phyloP scores from a whole-genome alignment of 2,888 invertebrate genomes.

The Hypsopygia costalis region DNA sequence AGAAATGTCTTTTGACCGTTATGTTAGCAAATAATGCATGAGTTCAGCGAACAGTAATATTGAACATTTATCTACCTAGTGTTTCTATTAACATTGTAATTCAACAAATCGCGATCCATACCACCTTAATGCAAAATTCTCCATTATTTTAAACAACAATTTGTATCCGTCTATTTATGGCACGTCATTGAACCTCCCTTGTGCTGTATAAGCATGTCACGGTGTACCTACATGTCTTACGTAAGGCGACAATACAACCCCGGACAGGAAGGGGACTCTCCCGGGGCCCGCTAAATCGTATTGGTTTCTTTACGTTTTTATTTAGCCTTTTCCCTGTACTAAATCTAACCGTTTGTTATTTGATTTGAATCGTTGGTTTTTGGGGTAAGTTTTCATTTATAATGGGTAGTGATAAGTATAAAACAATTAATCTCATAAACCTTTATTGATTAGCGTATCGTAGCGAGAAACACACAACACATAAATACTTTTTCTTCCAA shows the following conservation, averaged over 20 bases:
- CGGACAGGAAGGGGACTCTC: slow-evolving; percentile 40
- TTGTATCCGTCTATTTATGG: slow-evolving; percentile 23
- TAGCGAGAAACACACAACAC: too few species aligned
- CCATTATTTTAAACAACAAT: slow-evolving; percentile 5
- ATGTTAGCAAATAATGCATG: too few species aligned
- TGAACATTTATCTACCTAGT: too few species aligned
- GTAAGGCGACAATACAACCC: slow-evolving; percentile 56
- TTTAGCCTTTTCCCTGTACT: slow-evolving; percentile 26
- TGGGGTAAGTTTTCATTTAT: slow-evolving; percentile 3
- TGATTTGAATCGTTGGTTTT: slow-evolving; percentile 24
- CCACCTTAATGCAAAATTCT: too few species aligned
- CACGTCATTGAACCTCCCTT: slow-evolving; percentile 8
- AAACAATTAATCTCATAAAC: too few species aligned
- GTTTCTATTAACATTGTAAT: too few species aligned
- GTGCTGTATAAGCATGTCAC: slow-evolving; percentile 6
- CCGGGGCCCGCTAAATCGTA: slow-evolving; percentile 63
- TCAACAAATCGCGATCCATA: too few species aligned
- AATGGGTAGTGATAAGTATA: too few species aligned
- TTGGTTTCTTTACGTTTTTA: slow-evolving; percentile 56
- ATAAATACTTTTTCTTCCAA: too few species aligned
- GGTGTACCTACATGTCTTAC: slow-evolving; percentile 20
- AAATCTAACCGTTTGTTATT: slow-evolving; percentile 5
- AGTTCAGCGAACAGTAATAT: too few species aligned
- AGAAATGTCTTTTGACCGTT: too few species aligned
- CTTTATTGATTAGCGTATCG: too few species aligned